Evolutionary conservation across 2,797 vertebrate species (phyloP).

Genomic region (Thamnophis elegans): DNA sequence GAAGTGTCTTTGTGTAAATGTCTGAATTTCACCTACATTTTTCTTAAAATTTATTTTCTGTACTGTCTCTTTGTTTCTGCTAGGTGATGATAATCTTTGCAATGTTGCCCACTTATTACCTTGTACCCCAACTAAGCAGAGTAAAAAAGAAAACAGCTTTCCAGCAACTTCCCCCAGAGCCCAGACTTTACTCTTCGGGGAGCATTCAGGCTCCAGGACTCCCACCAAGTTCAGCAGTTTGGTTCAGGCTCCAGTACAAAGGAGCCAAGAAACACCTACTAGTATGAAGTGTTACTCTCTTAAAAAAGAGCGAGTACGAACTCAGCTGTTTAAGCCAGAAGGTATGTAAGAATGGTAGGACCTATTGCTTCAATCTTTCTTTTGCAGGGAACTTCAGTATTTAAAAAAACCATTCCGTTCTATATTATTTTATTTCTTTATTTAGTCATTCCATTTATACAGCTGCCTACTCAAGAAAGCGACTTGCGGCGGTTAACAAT

Average conservation of each 20-base stretch:
- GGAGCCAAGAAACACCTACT: conserved; percentile 63
- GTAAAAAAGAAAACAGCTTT: conserved; percentile 68
- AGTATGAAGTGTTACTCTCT: conserved; percentile 16
- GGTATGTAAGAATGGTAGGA: conserved; percentile 56
- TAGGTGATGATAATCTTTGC: conserved; percentile 89
- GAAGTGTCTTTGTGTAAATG: background rate
- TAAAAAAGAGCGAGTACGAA: conserved; percentile 37
- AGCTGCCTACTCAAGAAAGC: background rate
- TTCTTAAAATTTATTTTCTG: background rate
- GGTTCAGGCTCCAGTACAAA: rapidly evolving
- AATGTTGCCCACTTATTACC: conserved; percentile 72
- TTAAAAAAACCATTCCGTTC: background rate
- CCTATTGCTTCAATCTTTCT: background rate
- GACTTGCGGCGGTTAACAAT: background rate
- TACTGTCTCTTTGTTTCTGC: background rate
- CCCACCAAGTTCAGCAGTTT: conserved; percentile 44
- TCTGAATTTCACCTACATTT: background rate
- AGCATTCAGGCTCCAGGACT: conserved; percentile 46
- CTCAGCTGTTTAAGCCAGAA: conserved; percentile 78
- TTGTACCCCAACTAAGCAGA: conserved; percentile 87
- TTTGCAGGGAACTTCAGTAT: background rate
- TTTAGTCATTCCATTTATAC: background rate
- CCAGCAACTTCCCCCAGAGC: conserved; percentile 56
- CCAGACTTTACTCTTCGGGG: conserved; percentile 74
- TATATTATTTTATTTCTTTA: background rate